Conservation (phyloP, 2,888 invertebrate species). For the Scrobipalpa costella region DNA sequence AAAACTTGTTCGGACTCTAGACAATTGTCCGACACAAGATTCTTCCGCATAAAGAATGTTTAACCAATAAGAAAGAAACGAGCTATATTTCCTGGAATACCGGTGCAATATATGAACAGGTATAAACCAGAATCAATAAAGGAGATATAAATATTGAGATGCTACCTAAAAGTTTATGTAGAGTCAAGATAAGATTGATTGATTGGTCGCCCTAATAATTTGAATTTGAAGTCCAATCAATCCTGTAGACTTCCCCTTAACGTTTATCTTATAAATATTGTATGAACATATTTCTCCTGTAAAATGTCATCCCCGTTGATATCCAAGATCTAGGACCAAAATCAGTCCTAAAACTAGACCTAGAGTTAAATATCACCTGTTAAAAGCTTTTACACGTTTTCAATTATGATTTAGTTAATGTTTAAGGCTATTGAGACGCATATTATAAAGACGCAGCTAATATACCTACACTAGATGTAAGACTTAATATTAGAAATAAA, state of each 20-base stretch:
- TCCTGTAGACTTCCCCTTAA: neutral
- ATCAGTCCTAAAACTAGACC: too few species aligned
- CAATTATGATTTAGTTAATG: slow-evolving; percentile 7
- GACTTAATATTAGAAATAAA: slow-evolving; percentile 61
- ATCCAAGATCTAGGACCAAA: neutral
- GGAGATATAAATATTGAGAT: neutral
- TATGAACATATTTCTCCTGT: neutral
- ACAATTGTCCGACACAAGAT: too few species aligned
- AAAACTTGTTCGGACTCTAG: too few species aligned
- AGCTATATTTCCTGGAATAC: too few species aligned
- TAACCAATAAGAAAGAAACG: too few species aligned
- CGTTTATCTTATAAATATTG: too few species aligned
- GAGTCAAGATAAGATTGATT: slow-evolving; percentile 1
- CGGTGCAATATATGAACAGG: too few species aligned
- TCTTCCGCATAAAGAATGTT: too few species aligned
- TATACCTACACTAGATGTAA: slow-evolving; percentile 57
- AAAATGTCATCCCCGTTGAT: neutral
- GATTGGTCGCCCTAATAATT: neutral
- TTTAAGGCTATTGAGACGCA: slow-evolving; percentile 15
- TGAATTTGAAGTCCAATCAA: neutral
- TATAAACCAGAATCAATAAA: neutral
- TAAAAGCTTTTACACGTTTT: slow-evolving; percentile 19
- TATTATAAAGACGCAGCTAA: slow-evolving; percentile 39
- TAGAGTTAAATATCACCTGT: slow-evolving; percentile 11
- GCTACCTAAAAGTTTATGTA: neutral